These are phyloP conservation scores for Lathamus discolor DNA, from an alignment of 2,113 vertebrate species.

Conservation along the genomic window DNA sequence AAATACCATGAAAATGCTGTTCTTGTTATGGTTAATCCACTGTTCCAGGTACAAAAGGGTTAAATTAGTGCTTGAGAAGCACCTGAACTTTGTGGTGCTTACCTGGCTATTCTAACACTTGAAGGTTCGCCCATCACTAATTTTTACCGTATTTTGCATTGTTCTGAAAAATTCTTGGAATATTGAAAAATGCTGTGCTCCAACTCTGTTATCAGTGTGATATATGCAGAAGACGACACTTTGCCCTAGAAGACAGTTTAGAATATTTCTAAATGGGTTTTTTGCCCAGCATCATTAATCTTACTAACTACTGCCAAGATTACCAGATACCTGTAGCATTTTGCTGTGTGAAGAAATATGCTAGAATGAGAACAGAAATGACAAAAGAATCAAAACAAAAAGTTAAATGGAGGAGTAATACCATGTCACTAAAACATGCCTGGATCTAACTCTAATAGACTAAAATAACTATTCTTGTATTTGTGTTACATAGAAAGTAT, in stretches of 20 bases:
- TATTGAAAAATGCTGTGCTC: constrained; percentile 18
- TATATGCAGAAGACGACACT: background rate
- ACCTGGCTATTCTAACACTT: background rate
- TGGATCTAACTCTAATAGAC: background rate
- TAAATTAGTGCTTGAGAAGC: background rate
- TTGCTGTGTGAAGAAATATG: background rate
- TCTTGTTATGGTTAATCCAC: background rate
- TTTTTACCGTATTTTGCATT: constrained; percentile 1
- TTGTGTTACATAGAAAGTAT: background rate
- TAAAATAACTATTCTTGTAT: background rate
- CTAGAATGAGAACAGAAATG: background rate
- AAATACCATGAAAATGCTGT: background rate
- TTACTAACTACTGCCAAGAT: background rate
- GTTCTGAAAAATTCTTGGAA: background rate
- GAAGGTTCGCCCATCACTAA: constrained; percentile 66
- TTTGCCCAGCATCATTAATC: background rate
- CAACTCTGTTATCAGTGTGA: background rate
- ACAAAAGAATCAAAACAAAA: background rate
- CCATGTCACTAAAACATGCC: background rate
- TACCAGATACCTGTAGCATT: background rate
- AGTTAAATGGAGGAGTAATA: background rate
- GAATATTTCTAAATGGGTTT: background rate
- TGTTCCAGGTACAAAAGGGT: background rate
- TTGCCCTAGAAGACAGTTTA: background rate
- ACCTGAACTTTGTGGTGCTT: background rate